Conservation (phyloP, 1,140 invertebrate genomes). For the Caerostris darwini region DNA sequence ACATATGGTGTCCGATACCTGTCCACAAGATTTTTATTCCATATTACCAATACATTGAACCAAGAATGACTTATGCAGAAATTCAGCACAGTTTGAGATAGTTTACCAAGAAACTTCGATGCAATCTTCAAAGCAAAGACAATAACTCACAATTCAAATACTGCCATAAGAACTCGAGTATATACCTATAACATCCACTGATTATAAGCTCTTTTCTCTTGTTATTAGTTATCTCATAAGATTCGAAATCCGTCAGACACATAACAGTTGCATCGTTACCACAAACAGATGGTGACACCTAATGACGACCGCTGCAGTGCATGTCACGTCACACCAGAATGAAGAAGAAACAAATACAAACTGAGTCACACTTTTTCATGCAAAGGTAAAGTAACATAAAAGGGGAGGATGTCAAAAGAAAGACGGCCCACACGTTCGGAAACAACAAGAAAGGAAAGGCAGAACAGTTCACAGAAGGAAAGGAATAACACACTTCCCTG, state of each 20-base stretch:
- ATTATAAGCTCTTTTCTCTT: too few relatives aligned
- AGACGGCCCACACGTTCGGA: constrained; percentile 28
- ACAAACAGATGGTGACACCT: background rate
- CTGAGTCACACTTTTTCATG: background rate
- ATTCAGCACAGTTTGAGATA: too few relatives aligned
- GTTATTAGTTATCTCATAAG: background rate
- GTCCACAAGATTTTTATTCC: too few relatives aligned
- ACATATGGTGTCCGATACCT: too few relatives aligned
- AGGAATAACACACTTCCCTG: background rate
- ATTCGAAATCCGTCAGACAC: background rate
- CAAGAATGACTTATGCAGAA: too few relatives aligned
- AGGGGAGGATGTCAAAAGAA: background rate
- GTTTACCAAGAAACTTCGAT: too few relatives aligned
- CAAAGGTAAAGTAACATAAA: background rate
- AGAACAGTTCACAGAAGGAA: background rate
- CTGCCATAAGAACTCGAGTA: too few relatives aligned
- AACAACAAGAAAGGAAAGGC: background rate
- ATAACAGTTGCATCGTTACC: background rate
- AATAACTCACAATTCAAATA: too few relatives aligned
- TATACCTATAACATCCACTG: too few relatives aligned
- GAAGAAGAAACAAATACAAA: background rate
- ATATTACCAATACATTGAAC: too few relatives aligned
- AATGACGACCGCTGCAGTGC: background rate
- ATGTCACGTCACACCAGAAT: background rate
- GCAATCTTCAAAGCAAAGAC: too few relatives aligned